A percentile compares a stretch with the other conserved stretches of the same genome.
Evolutionary conservation across 2,797 vertebrate species (phyloP).

Genomic region (Lithobates pipiens): DNA sequence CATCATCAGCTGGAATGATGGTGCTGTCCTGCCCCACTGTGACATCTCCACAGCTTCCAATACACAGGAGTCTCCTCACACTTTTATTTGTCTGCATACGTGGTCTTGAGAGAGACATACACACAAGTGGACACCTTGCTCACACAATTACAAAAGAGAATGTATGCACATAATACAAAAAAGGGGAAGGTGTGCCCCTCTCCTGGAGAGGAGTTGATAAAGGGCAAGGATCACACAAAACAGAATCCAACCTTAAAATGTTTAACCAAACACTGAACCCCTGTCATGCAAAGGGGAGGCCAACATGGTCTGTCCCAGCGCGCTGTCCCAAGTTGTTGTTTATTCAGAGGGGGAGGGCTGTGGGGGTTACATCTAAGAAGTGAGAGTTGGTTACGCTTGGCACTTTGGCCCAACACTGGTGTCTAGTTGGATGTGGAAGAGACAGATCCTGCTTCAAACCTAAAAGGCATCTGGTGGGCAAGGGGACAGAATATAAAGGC

Average conservation of each 20-base stretch:
- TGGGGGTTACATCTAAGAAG: constrained; percentile 12
- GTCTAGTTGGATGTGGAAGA: constrained; percentile 55
- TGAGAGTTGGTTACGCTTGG: constrained; percentile 44
- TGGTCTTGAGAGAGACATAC: constrained; percentile 44
- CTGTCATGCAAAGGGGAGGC: constrained; percentile 62
- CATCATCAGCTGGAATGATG: constrained; percentile 37
- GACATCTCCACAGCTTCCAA: constrained; percentile 52
- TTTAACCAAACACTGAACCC: constrained; percentile 62
- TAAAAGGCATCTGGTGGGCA: constrained; percentile 58
- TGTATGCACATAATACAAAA: constrained; percentile 53
- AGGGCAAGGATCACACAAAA: constrained; percentile 56
- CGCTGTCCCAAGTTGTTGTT: constrained; percentile 46
- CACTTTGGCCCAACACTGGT: constrained; percentile 55
- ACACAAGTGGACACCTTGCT: constrained; percentile 52
- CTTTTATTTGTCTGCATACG: constrained; percentile 50
- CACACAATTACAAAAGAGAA: constrained; percentile 57
- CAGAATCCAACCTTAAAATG: constrained; percentile 57
- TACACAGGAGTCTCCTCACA: constrained; percentile 44
- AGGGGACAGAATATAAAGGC: constrained; percentile 55
- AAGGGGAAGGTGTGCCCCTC: constrained; percentile 39
- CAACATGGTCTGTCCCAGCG: constrained; percentile 56
- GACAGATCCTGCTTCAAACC: constrained; percentile 42
- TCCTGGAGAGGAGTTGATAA: constrained; percentile 47
- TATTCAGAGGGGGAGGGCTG: constrained; percentile 51
- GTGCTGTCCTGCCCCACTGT: constrained; percentile 42